These are phyloP conservation scores for Ambastaia sidthimunki DNA, from an alignment of 2,797 vertebrate species.

Conservation along the genomic window DNA sequence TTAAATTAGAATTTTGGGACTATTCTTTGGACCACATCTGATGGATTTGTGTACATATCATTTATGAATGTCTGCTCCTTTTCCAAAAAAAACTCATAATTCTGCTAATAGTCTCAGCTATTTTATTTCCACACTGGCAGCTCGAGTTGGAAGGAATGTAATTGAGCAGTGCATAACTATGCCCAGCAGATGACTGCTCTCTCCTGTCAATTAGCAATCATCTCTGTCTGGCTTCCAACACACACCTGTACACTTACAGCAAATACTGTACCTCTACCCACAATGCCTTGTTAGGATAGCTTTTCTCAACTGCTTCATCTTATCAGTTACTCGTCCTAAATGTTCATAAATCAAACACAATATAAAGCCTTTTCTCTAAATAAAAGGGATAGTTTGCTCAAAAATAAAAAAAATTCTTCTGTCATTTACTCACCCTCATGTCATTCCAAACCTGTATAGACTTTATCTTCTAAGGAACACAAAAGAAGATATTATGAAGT, in stretches of 20 bases:
- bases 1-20: neutral
- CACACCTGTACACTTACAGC: neutral
- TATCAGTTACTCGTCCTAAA: neutral
- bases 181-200: neutral
- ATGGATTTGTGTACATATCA: constrained; percentile 1
- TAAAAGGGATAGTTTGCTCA: too few species aligned
- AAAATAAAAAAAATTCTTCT: too few species aligned
- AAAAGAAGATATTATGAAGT: too few species aligned
- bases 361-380: neutral
- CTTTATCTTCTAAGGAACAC: too few species aligned
- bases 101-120: neutral
- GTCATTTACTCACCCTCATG: too few species aligned
- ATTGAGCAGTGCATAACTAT: neutral
- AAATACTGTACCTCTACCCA: neutral
- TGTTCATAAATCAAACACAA: neutral
- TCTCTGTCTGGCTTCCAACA: neutral
- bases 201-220: constrained; percentile 23
- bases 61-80: neutral
- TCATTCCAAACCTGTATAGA: too few species aligned
- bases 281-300: neutral
- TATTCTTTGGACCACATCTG: neutral
- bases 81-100: neutral
- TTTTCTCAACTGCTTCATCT: neutral
- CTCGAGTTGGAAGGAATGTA: constrained; percentile 7
- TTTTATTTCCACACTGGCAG: constrained; percentile 17